Evolutionary conservation across 2,888 invertebrate genomes (phyloP).

Genomic region (Philonicus albiceps): DNA sequence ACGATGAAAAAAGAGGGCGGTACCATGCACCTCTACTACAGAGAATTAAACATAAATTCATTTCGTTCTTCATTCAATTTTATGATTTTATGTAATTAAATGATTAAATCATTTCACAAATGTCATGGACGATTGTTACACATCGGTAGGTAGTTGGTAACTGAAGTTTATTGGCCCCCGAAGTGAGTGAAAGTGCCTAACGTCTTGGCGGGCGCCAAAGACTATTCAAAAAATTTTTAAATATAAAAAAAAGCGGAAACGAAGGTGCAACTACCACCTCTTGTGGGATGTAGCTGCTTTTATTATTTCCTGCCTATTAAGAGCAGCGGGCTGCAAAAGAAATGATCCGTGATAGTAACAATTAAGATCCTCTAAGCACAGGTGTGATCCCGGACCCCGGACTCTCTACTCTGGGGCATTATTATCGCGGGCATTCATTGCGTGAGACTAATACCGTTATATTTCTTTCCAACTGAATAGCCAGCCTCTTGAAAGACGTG

Average conservation of each 20-base stretch:
- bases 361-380: not conserved
- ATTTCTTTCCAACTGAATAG: slow-evolving; percentile 8
- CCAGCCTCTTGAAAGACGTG: slow-evolving; percentile 2
- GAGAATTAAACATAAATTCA: not conserved
- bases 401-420: not conserved
- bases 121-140: not conserved
- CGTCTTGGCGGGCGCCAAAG: not conserved
- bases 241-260: not conserved
- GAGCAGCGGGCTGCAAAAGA: not conserved
- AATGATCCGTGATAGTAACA: not conserved
- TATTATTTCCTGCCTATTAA: not conserved
- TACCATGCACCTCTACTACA: not conserved
- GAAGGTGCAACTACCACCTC: not conserved
- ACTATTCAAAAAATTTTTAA: not conserved
- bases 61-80: not conserved
- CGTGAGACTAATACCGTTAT: slow-evolving; percentile 17
- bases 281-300: not conserved
- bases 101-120: not conserved
- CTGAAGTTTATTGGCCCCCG: not conserved
- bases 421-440: not conserved
- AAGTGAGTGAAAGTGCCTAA: not conserved
- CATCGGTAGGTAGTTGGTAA: not conserved
- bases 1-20: not conserved
- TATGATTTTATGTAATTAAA: not conserved
- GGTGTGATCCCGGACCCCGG: not conserved